Evolutionary conservation across 2,113 vertebrate genomes (phyloP), one percentile per base, ranked within the genome.

Genomic region (Petaurus breviceps): DNA sequence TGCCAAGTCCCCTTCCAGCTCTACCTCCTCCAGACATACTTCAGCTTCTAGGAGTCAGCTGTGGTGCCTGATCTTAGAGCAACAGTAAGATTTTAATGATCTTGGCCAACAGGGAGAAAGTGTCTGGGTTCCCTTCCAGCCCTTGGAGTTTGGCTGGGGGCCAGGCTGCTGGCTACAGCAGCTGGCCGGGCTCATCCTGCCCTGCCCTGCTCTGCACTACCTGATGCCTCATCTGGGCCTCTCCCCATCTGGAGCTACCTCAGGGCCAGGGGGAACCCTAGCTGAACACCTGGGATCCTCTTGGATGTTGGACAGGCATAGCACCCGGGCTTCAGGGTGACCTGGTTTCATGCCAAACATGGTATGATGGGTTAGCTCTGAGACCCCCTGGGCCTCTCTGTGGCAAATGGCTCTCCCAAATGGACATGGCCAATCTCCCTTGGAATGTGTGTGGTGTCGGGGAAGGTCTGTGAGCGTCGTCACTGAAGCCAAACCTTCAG

Each of bases 1-100:
- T 57, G 55, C 55, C 55, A 57, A 55, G 55, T 26, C 23, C 23
- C 23, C 23, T 6, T 8, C 28, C 28, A 31, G 55, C 28, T 10
- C 57, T 54, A 25, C 5, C 24, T 54, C 5, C 53, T 54, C 53
- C 53, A 53, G 16, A 53, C 3, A 3, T 5, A 3, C 51, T 92
- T 8, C 19, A 89, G 54, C 84, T 24, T 49, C 37, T 54, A 47
- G 92, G 31, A 0, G 57, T 90, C 91, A 91, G 92, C 89, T 96
- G 96, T 89, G 28, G 52, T 91, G 93, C 23, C 23, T 37, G 51
- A 12, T 55, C 90, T 92, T 37, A 77, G 93, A n/a, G 90, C 51
- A 2, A 8, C 84, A 31, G 52, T 52, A 28, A 61, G 57, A 61
- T 12, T 55, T 57, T 95, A 51, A 51, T 37, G 14, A 43, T 90